These are phyloP conservation scores for Byasa hedistus DNA, from an alignment of 2,888 invertebrate species.

Conservation along the genomic window DNA sequence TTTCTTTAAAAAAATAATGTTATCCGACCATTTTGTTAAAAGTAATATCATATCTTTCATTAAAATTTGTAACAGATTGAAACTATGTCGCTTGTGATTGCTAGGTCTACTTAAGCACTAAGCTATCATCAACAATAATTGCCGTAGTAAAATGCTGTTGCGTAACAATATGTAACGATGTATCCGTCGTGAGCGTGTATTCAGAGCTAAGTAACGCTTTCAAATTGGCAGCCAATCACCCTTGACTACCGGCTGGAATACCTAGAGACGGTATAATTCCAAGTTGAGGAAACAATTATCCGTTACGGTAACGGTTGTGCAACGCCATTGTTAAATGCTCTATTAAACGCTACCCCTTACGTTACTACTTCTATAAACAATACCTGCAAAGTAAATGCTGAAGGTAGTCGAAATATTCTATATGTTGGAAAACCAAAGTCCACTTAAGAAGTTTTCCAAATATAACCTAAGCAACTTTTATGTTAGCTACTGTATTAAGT, in stretches of 20 bases:
- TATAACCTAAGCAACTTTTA: no score
- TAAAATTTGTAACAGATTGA: background rate
- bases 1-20: no score
- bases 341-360: background rate
- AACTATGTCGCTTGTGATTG: background rate
- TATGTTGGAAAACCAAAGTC: no score
- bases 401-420: no score
- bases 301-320: slow-evolving; percentile 35
- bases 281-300: slow-evolving; percentile 41
- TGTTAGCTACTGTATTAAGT: no score
- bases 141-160: slow-evolving; percentile 7
- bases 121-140: background rate
- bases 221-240: slow-evolving; percentile 23
- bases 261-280: slow-evolving; percentile 27
- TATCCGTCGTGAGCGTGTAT: slow-evolving; percentile 21
- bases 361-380: background rate
- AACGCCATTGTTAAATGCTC: slow-evolving; percentile 32
- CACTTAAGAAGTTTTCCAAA: no score
- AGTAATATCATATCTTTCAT: background rate
- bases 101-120: background rate
- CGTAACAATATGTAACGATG: slow-evolving; percentile 11
- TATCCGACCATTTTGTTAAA: no score
- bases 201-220: slow-evolving; percentile 21
- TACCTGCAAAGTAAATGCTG: background rate
- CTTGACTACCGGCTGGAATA: slow-evolving; percentile 19